phyloP scores from a whole-genome alignment of 2,797 vertebrate genomes.

The Sphenopsis melanotis region DNA sequence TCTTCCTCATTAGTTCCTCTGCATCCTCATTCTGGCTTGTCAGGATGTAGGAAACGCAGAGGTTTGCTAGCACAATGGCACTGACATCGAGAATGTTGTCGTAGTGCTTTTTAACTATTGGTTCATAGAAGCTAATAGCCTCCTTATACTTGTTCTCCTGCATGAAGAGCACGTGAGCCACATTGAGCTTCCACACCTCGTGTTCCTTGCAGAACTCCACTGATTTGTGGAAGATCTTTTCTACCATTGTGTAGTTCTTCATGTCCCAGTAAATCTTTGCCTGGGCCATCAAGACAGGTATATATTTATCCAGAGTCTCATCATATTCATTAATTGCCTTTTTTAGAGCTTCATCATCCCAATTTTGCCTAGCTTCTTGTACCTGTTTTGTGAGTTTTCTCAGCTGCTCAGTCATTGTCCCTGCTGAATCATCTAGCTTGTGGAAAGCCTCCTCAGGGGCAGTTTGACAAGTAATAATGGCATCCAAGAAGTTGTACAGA shows the following conservation, averaged over 20 bases:
- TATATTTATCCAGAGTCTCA: constrained; percentile 87
- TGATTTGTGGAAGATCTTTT: constrained; percentile 94
- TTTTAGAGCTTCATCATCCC: constrained; percentile 85
- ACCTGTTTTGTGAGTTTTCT: constrained; percentile 88
- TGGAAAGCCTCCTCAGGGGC: constrained; percentile 93
- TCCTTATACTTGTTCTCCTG: constrained; percentile 96
- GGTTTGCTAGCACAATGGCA: constrained; percentile 92
- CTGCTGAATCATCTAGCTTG: constrained; percentile 89
- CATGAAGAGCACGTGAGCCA: constrained; percentile 97
- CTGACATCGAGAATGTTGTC: constrained; percentile 90
- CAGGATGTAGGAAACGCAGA: constrained; percentile 96
- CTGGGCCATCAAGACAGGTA: constrained; percentile 94
- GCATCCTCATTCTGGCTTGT: constrained; percentile 95
- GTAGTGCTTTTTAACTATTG: constrained; percentile 95
- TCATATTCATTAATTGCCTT: constrained; percentile 87
- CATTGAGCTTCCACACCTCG: constrained; percentile 93
- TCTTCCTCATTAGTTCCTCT: constrained; percentile 91
- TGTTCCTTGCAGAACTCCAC: constrained; percentile 92
- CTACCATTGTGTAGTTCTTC: constrained; percentile 92
- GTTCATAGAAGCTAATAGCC: constrained; percentile 93
- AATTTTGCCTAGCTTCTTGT: constrained; percentile 82
- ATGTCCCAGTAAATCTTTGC: constrained; percentile 97
- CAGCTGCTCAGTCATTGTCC: constrained; percentile 85
- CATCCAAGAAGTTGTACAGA: constrained; percentile 91
- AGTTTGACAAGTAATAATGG: constrained; percentile 90